These are phyloP conservation scores for Esperia sulphurella DNA, from an alignment of 2,888 invertebrate species.

Conservation along the genomic window DNA sequence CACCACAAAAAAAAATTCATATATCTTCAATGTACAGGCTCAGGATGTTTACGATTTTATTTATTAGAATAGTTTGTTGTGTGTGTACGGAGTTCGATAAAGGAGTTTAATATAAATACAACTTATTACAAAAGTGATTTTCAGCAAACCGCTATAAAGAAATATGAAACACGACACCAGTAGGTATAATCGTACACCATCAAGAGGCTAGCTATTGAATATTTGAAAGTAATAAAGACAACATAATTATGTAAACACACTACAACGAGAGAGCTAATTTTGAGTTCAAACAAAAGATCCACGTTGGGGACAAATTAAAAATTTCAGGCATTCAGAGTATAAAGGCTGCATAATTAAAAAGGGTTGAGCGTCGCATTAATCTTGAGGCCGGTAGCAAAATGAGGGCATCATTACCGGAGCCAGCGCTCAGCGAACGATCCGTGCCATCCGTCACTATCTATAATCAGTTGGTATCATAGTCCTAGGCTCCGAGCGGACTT, in stretches of 20 bases:
- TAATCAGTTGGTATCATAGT: constrained; percentile 19
- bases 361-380: constrained; percentile 51
- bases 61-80: no score
- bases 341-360: constrained; percentile 59
- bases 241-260: background rate
- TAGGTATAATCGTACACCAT: no score
- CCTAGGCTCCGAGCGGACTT: background rate
- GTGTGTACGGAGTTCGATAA: no score
- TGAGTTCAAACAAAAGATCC: constrained; percentile 18
- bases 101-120: no score
- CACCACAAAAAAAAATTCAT: no score
- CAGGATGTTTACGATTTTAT: no score
- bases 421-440: constrained; percentile 13
- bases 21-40: no score
- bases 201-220: no score
- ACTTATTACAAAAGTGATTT: no score
- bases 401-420: constrained; percentile 38
- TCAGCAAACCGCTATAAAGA: no score
- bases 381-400: constrained; percentile 42
- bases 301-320: constrained; percentile 34
- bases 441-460: constrained; percentile 40
- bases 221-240: background rate
- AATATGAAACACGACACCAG: no score
- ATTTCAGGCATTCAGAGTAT: constrained; percentile 24
- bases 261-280: constrained; percentile 19